Percentiles rank a stretch among this genome's conserved stretches.
phyloP scores from a whole-genome alignment of 2,113 vertebrate species.

The Diadophis punctatus region DNA sequence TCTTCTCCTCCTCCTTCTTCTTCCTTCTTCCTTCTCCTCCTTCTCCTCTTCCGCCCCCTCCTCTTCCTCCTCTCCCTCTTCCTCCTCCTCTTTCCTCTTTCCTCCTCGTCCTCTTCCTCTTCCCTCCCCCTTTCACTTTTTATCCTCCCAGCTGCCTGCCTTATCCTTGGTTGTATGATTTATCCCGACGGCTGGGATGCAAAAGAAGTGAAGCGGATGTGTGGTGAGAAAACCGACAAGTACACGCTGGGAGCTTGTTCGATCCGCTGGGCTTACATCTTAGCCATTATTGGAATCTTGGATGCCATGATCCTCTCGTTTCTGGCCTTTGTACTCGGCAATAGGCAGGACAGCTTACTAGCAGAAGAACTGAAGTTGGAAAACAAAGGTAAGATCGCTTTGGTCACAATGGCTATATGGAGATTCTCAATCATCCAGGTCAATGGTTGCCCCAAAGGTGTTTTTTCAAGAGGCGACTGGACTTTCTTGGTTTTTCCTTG shows the following conservation, averaged over 20 bases:
- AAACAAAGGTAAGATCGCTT: conserved; percentile 86
- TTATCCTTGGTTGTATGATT: conserved; percentile 97
- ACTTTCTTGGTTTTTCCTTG: too few relatives aligned
- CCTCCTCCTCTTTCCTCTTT: conserved; percentile 33
- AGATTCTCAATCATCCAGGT: too few relatives aligned
- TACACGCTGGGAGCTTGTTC: conserved; percentile 93
- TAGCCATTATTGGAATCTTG: conserved; percentile 95
- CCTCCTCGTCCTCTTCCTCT: conserved; percentile 9
- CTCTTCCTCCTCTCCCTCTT: conserved; percentile 19
- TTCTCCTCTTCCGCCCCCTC: too few relatives aligned
- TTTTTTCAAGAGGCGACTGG: background rate
- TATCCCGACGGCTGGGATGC: conserved; percentile 96
- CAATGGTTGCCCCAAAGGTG: background rate
- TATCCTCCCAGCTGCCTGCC: conserved; percentile 82
- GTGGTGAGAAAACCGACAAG: conserved; percentile 92
- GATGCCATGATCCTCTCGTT: conserved; percentile 96
- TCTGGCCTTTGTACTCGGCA: conserved; percentile 94
- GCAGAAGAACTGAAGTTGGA: conserved; percentile 93
- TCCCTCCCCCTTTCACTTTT: background rate
- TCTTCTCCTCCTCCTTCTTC: too few relatives aligned
- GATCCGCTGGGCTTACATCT: conserved; percentile 93
- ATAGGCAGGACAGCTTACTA: conserved; percentile 94
- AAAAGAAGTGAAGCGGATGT: conserved; percentile 89
- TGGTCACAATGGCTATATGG: background rate
- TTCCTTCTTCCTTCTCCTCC: too few relatives aligned